phyloP scores from a whole-genome alignment of 2,797 vertebrate species.

The Falco cherrug region DNA sequence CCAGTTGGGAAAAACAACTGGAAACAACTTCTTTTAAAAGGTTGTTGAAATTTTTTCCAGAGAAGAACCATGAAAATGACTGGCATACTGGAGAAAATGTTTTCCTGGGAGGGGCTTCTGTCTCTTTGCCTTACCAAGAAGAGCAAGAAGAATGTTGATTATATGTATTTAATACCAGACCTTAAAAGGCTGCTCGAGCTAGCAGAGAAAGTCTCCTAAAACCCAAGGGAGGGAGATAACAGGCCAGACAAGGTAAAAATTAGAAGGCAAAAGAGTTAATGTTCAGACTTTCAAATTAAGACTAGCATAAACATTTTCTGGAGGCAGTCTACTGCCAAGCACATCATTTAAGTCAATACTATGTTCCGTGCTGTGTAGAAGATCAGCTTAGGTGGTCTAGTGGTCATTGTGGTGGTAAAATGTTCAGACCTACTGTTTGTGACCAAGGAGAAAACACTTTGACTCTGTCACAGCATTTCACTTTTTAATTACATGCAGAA shows the following conservation, averaged over 20 bases:
- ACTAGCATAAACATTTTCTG: background rate
- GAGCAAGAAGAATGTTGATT: conserved; percentile 38
- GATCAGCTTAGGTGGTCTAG: background rate
- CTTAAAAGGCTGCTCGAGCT: background rate
- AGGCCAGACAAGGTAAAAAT: background rate
- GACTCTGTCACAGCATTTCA: background rate
- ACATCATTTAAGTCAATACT: background rate
- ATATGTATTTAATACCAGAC: conserved; percentile 17
- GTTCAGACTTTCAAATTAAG: background rate
- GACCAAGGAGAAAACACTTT: background rate
- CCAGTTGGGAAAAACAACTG: background rate
- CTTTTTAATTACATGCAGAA: background rate
- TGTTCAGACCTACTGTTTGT: background rate
- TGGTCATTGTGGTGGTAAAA: background rate
- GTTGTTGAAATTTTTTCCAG: conserved; percentile 27
- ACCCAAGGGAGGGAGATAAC: background rate
- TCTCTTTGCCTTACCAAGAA: background rate
- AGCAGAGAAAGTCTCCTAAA: background rate
- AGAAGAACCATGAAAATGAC: conserved; percentile 19
- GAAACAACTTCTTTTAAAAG: background rate
- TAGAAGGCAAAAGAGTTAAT: background rate
- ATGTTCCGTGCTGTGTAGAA: background rate
- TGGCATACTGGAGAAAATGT: background rate
- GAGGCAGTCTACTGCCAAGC: background rate
- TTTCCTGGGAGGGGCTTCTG: background rate